Base-by-base conservation (phyloP, 2,888 invertebrate genomes). In the Eubasilissa splendida region DNA sequence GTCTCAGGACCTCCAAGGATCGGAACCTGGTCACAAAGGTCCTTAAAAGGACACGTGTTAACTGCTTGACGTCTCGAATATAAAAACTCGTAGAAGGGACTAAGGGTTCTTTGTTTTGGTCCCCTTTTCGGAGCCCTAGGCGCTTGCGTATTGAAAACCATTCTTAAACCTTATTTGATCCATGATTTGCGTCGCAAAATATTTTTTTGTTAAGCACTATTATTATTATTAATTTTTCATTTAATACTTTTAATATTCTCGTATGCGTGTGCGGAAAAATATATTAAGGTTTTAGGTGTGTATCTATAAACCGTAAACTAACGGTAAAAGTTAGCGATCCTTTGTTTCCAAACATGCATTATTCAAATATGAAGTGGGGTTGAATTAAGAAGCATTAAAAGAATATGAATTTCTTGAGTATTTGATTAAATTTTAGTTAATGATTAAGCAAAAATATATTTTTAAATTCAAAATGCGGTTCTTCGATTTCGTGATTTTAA, bases 1-100 rank as follows among this genome's bases (percentile, higher is more conserved):
- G 12, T 14, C 59, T 70, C n/a, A 22, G 59, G 60, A 59, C 14
- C 74, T 50, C 74, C 31, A n/a, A 74, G 14, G 59, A 60, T 60
- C 59, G 14, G 14, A 60, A 56, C 42, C 74, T 60, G 74, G 74
- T 50, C 73, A 73, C 65, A 74, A 73, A 79, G 56, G 73, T 65
- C 65, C 79, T 79, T 74, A 65, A 70, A 73, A 63, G 80, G 80
- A 80, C 82, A 82, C 82, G 82, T 82, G 82, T 80, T 82, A 82
- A 82, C 82, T 70, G 82, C 82, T 82, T 80, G 82, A 82, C 82
- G 82, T 78, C 82, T 76, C 74, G 74, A 52, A 66, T 53, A 79
- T 60, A 59, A 66, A 63, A 79, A 74, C 14, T 70, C 22, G n/a
- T 74, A 56, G 70, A 77, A 70, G 75, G 77, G 59, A 73, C 58